Conservation (phyloP, 2,888 invertebrate species). For the Chelonus formosanus region DNA sequence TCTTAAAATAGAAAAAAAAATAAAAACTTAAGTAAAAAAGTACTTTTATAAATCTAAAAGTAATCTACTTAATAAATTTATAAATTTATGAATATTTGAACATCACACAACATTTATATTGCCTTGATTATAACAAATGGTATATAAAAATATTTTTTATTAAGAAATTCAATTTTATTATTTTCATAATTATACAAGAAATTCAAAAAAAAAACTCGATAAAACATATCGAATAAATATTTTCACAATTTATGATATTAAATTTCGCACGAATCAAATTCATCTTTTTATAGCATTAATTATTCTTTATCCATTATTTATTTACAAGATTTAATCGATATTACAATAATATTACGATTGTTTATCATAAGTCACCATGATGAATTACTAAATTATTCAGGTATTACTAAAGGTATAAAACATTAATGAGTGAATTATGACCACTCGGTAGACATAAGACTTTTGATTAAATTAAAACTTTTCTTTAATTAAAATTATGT, state of each 20-base stretch:
- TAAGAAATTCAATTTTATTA: constrained; percentile 45
- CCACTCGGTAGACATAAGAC: neutral
- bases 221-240: constrained; percentile 44
- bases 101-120: too few species aligned
- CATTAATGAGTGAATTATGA: too few species aligned
- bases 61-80: neutral
- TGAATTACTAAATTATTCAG: too few species aligned
- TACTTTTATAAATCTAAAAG: constrained; percentile 2
- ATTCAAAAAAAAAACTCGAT: constrained; percentile 42
- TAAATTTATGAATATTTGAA: too few species aligned
- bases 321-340: too few species aligned
- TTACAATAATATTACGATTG: too few species aligned
- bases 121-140: neutral
- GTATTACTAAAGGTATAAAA: too few species aligned
- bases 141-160: neutral
- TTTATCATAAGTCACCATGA: too few species aligned
- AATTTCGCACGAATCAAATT: too few species aligned
- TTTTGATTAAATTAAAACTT: neutral
- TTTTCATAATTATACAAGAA: constrained; percentile 32
- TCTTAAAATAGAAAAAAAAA: too few species aligned
- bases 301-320: too few species aligned
- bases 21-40: neutral
- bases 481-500: constrained; percentile 14
- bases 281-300: too few species aligned
- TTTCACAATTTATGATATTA: neutral